Evolutionary conservation across 2,888 invertebrate genomes (phyloP).

Genomic region (Dyspetes luteomarginatus): DNA sequence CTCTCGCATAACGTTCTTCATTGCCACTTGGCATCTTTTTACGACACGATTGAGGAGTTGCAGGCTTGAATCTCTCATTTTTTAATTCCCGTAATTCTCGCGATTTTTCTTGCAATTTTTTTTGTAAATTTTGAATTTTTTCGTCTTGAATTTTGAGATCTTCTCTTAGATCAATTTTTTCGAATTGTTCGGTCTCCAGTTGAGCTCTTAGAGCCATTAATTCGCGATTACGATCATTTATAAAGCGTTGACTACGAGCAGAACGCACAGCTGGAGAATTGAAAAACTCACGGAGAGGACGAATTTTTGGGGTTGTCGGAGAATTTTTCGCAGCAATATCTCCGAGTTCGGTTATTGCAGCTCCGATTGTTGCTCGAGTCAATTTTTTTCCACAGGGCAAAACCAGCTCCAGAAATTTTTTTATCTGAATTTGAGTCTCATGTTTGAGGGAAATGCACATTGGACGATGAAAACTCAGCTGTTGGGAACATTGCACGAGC

Average conservation of each 20-base stretch:
- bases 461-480: conserved; percentile 84
- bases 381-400: conserved; percentile 84
- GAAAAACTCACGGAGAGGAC: conserved; percentile 75
- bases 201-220: conserved; percentile 85
- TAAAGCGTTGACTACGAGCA: conserved; percentile 73
- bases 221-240: conserved; percentile 83
- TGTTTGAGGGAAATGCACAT: conserved; percentile 85
- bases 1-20: conserved; percentile 81
- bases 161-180: conserved; percentile 86
- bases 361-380: conserved; percentile 82
- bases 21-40: conserved; percentile 74
- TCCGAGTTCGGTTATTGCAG: conserved; percentile 82
- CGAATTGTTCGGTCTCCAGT: conserved; percentile 87
- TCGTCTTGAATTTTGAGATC: conserved; percentile 85
- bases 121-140: conserved; percentile 85
- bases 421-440: conserved; percentile 85
- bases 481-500: conserved; percentile 85
- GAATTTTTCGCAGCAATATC: conserved; percentile 67
- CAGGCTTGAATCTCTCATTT: conserved; percentile 77
- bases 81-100: conserved; percentile 81
- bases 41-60: conserved; percentile 78
- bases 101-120: conserved; percentile 82
- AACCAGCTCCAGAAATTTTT: conserved; percentile 85
- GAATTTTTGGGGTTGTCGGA: conserved; percentile 68
- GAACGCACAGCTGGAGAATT: conserved; percentile 77